phyloP scores from a whole-genome alignment of 2,113 vertebrate species.

The Seriola quinqueradiata region DNA sequence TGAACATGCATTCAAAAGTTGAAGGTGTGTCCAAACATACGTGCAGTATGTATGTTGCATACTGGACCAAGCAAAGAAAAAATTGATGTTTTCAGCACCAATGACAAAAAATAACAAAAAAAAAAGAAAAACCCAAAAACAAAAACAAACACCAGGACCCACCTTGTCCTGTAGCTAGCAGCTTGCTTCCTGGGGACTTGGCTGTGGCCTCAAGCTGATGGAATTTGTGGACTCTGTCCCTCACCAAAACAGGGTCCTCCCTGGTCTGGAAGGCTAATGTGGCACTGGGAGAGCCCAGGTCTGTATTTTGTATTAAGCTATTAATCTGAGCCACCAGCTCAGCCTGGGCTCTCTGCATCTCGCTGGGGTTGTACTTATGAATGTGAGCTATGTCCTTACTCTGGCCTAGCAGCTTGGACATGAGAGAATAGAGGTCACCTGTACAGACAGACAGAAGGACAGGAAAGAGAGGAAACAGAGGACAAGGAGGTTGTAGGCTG shows the following conservation, averaged over 20 bases:
- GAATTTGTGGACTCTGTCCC: conserved; percentile 97
- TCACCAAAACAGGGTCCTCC: conserved; percentile 87
- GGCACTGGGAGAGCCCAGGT: conserved; percentile 81
- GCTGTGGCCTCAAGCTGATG: conserved; percentile 91
- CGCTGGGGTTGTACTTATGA: conserved; percentile 89
- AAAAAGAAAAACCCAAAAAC: not conserved
- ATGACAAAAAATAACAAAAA: not conserved
- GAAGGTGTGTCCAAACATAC: not conserved
- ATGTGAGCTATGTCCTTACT: conserved; percentile 89
- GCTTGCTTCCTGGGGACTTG: conserved; percentile 86
- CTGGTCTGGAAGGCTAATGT: conserved; percentile 84
- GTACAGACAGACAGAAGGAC: conserved; percentile 81
- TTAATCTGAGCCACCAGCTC: conserved; percentile 92
- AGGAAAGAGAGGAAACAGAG: conserved; percentile 69
- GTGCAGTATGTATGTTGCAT: not conserved
- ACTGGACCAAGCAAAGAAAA: conserved; percentile 16
- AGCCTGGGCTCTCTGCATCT: conserved; percentile 83
- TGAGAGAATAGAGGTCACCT: conserved; percentile 97
- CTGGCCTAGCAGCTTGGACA: conserved; percentile 95
- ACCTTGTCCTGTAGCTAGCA: conserved; percentile 89
- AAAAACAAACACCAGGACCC: conserved; percentile 78
- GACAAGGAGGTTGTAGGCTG: conserved; percentile 30
- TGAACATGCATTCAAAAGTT: not conserved
- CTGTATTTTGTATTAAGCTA: conserved; percentile 93
- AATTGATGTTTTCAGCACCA: conserved; percentile 10